phyloP scores from a whole-genome alignment of 2,888 invertebrate species.

The Perizoma flavofasciatum region DNA sequence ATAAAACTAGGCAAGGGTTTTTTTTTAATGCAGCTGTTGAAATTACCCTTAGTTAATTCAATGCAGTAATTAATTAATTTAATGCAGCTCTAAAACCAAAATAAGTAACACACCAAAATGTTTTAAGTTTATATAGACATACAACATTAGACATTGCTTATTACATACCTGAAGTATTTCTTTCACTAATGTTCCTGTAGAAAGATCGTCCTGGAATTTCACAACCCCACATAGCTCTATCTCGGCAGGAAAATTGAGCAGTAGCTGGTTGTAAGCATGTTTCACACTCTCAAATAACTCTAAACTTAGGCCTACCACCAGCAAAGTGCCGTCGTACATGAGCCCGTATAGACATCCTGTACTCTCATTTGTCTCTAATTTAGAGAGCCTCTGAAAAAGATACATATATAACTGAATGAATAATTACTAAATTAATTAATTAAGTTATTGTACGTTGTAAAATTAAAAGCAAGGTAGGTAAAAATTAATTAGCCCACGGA shows the following conservation, averaged over 20 bases:
- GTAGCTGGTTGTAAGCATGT: constrained; percentile 77
- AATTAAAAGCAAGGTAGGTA: constrained; percentile 56
- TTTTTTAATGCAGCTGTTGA: no score
- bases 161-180: constrained; percentile 81
- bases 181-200: constrained; percentile 85
- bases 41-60: no score
- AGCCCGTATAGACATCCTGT: constrained; percentile 90
- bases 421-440: constrained; percentile 20
- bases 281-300: constrained; percentile 85
- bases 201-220: constrained; percentile 85
- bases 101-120: no score
- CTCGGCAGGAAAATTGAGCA: constrained; percentile 89
- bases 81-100: no score
- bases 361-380: constrained; percentile 83
- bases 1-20: no score
- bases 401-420: constrained; percentile 11
- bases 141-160: no score
- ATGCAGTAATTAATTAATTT: no score
- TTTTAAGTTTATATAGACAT: no score
- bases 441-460: constrained; percentile 47
- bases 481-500: constrained; percentile 15
- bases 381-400: constrained; percentile 85
- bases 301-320: constrained; percentile 87
- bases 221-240: constrained; percentile 90
- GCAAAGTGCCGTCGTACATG: constrained; percentile 88